phyloP scores from a whole-genome alignment of 1,140 invertebrate genomes.

The Drosophila pseudoananassae region DNA sequence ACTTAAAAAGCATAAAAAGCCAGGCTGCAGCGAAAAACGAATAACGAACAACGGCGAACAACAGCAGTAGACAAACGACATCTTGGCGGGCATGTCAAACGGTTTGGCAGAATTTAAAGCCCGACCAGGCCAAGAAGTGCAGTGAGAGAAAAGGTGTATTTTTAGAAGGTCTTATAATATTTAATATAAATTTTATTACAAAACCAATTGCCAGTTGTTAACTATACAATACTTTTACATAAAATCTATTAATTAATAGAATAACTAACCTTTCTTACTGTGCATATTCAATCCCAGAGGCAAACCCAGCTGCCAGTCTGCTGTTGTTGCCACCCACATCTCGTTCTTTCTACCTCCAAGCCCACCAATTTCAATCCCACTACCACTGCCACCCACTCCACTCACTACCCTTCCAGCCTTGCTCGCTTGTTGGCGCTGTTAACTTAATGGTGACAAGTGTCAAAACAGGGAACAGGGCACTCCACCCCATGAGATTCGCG shows the following conservation, averaged over 20 bases:
- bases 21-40: constrained; percentile 34
- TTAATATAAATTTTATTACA: too few relatives aligned
- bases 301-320: constrained; percentile 9
- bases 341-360: constrained; percentile 2
- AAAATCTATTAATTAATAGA: background rate
- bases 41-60: constrained; percentile 27
- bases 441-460: constrained; percentile 83
- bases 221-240: too few relatives aligned
- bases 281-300: constrained; percentile 3
- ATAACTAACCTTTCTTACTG: background rate
- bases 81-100: constrained; percentile 65
- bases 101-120: constrained; percentile 72
- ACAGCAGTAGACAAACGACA: constrained; percentile 47
- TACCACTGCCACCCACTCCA: constrained; percentile 1
- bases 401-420: constrained; percentile 9
- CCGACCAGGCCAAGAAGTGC: constrained; percentile 17
- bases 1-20: constrained; percentile 78
- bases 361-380: constrained; percentile 1
- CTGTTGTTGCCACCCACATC: background rate
- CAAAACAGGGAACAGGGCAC: constrained; percentile 62
- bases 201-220: too few relatives aligned
- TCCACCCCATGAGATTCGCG: background rate
- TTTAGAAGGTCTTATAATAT: too few relatives aligned
- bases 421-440: constrained; percentile 66
- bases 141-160: background rate